Percentiles rank a stretch among this genome's conserved stretches.
These are phyloP conservation scores for Mythimna lalbum DNA, from an alignment of 2,888 invertebrate species.

Conservation along the genomic window DNA sequence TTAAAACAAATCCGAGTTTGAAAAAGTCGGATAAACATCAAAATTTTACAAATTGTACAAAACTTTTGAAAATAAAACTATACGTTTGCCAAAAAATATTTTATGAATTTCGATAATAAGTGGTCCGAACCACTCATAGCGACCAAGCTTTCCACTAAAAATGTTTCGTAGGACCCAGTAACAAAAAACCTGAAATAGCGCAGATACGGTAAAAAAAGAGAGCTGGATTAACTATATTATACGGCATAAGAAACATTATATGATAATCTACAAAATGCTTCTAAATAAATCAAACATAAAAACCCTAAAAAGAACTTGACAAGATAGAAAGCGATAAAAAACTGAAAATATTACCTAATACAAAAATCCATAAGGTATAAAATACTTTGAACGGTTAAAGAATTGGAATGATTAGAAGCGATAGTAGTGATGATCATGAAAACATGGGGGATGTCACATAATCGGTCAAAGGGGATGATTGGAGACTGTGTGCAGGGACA, in stretches of 20 bases:
- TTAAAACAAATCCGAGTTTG: not conserved
- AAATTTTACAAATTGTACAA: not conserved
- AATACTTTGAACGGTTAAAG: not conserved
- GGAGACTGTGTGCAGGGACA: constrained; percentile 92
- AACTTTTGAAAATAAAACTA: not conserved
- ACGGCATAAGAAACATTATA: not conserved
- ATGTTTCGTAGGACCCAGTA: not conserved
- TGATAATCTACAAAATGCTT: not conserved
- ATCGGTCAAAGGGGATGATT: constrained; percentile 68
- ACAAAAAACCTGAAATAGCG: not conserved
- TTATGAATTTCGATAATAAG: not conserved
- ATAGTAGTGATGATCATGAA: constrained; percentile 6
- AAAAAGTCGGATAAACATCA: not conserved
- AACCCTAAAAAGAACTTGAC: not conserved
- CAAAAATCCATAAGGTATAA: not conserved
- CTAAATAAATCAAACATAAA: not conserved
- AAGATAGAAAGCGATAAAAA: not conserved
- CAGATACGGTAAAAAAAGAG: not conserved
- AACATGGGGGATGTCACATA: constrained; percentile 33
- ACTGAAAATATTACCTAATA: not conserved
- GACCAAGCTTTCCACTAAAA: not conserved
- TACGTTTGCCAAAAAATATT: not conserved
- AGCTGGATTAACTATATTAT: not conserved
- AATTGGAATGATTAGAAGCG: constrained; percentile 7
- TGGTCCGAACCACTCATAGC: not conserved